phyloP scores from a whole-genome alignment of 2,888 invertebrate species.

The Hoplodrina ambigua region DNA sequence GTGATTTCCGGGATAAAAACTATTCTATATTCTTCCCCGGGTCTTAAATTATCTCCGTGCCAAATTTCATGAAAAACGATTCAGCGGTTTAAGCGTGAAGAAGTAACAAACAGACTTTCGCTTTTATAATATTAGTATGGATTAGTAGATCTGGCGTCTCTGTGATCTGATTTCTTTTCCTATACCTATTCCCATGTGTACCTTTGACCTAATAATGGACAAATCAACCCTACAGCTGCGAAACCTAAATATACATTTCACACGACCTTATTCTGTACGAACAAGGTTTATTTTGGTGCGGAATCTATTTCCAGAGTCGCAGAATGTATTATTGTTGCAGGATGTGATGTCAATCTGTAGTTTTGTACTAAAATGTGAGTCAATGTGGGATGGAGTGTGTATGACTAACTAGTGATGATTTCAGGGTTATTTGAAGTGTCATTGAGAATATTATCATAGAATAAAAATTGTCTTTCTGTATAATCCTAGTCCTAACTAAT shows the following conservation, averaged over 20 bases:
- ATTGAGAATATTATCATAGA: not conserved
- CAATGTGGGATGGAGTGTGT: constrained; percentile 18
- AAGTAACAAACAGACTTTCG: no score
- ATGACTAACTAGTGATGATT: constrained; percentile 9
- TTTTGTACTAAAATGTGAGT: constrained; percentile 16
- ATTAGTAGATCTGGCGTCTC: no score
- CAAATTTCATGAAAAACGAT: no score
- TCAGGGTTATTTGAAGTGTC: not conserved
- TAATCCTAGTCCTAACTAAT: no score
- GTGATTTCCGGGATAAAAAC: no score
- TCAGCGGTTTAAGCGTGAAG: no score
- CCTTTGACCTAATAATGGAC: constrained; percentile 18
- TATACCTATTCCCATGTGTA: no score
- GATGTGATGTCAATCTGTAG: constrained; percentile 42
- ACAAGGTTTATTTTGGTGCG: constrained; percentile 44
- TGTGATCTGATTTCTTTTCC: no score
- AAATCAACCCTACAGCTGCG: not conserved
- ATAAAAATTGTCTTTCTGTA: no score
- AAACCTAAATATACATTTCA: constrained; percentile 19
- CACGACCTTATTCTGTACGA: constrained; percentile 15
- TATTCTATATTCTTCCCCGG: no score
- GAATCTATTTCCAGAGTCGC: constrained; percentile 33
- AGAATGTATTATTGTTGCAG: constrained; percentile 39
- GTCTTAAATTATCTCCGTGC: no score
- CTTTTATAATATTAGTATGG: no score